phyloP scores from a whole-genome alignment of 2,113 vertebrate genomes.

The Emberiza fucata region DNA sequence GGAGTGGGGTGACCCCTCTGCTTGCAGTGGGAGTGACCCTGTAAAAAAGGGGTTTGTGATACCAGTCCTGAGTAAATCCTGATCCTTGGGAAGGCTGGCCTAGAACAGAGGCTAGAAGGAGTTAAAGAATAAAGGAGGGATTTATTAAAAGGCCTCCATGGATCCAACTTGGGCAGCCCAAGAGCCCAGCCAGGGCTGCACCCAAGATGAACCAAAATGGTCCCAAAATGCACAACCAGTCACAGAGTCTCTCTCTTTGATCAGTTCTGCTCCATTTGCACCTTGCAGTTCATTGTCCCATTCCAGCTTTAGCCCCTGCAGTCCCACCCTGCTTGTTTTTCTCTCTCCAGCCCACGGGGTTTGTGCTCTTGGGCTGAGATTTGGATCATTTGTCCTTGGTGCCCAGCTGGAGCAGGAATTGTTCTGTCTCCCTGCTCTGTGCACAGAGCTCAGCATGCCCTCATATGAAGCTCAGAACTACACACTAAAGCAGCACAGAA shows the following conservation, averaged over 20 bases:
- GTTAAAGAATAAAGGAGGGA: no score
- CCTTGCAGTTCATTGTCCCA: background rate
- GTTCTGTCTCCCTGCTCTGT: background rate
- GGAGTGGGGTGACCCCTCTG: no score
- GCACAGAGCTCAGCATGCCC: background rate
- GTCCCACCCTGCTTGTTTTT: background rate
- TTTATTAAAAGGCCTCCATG: no score
- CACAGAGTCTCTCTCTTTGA: background rate
- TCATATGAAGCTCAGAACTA: accelerated
- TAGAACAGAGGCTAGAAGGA: no score
- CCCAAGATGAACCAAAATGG: background rate
- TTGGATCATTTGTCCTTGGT: background rate
- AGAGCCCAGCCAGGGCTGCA: no score
- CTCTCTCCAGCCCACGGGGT: background rate
- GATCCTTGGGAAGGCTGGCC: no score
- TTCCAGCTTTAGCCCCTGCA: background rate
- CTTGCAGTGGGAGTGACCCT: no score
- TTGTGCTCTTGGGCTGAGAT: background rate
- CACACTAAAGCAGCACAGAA: background rate
- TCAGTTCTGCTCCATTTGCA: background rate
- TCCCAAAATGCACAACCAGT: accelerated
- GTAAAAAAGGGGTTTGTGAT: no score
- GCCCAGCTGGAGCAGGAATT: background rate
- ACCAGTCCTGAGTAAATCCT: no score
- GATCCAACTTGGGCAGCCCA: no score